Evolutionary conservation across 2,888 invertebrate species (phyloP), one percentile per base, ranked within the genome.

Genomic region (Drosophila affinis): DNA sequence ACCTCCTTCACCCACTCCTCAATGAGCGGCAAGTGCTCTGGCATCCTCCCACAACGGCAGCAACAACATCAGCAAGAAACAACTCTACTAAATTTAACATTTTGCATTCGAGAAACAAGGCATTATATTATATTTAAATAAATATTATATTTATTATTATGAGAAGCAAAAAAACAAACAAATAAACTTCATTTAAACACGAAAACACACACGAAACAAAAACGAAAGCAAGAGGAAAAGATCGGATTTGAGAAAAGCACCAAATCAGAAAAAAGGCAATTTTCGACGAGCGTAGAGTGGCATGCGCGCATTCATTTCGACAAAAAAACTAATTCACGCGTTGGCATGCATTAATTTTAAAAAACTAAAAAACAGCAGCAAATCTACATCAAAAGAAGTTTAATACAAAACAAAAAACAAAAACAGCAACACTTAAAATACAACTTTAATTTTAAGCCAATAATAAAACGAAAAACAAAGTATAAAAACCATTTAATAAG

Each of bases 51-150:
- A 54, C 70, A 70, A 70, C 63, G 64, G 62, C 76, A 77, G 9
- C 72, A 56, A 47, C 71, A 64, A 39, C 73, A 63, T 27, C 46
- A 29, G 56, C 29, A 58, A 67, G 62, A 72, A 64, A 64, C 71
- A 77, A 76, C 69, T 71, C 60, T 77, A 85, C 78, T 82, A 88
- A 75, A 87, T 71, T 87, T 90, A 75, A 84, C 79, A 89, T 90
- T 81, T 91, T 90, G 90, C 90, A 90, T 90, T 90, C 88, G 75
- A 84, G 70, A 84, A 88, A 86, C 72, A 86, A 89, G 81, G 87
- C 89, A 90, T 83, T 90, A 88, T 88, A 90, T 89, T 90, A 87
- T 88, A 88, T 89, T 88, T 84, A 87, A 89, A 85, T 84, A 89
- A 89, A 88, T 87, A 88, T 88, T 88, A 87, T 89, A 87, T 90